A percentile compares a stretch with the other conserved stretches of the same genome.
These are phyloP conservation scores for Onychostoma macrolepis DNA, from an alignment of 2,113 vertebrate genomes.

Conservation along the genomic window DNA sequence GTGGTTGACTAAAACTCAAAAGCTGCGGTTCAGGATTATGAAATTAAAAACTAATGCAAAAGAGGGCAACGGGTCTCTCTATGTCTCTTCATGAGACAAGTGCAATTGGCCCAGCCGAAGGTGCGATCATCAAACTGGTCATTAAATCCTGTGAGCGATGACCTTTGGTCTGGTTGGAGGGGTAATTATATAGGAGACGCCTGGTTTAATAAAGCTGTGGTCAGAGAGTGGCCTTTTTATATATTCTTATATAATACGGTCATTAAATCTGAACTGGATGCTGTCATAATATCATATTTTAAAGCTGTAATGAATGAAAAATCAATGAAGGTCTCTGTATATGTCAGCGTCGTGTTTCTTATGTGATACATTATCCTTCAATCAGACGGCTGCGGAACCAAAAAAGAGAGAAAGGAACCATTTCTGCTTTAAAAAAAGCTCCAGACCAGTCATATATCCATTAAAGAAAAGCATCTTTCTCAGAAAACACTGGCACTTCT, in stretches of 20 bases:
- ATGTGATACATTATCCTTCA: neutral
- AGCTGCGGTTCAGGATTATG: neutral
- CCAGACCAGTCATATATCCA: neutral
- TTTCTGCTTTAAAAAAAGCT: neutral
- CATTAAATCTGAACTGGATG: slow-evolving; percentile 6
- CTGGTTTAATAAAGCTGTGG: neutral
- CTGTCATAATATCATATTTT: neutral
- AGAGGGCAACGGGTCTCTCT: slow-evolving; percentile 5
- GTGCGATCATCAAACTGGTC: slow-evolving; percentile 66
- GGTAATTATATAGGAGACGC: slow-evolving; percentile 63
- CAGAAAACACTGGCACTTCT: neutral
- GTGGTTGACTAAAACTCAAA: neutral
- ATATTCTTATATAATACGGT: slow-evolving; percentile 1
- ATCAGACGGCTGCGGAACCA: neutral
- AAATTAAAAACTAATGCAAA: neutral
- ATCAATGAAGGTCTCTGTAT: neutral
- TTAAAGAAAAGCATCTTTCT: neutral
- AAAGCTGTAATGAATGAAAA: slow-evolving; percentile 9
- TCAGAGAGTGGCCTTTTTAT: neutral
- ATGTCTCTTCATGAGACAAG: slow-evolving; percentile 60
- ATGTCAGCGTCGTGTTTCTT: neutral
- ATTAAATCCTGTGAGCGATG: slow-evolving; percentile 68
- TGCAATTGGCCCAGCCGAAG: slow-evolving; percentile 51
- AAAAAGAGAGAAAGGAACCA: neutral
- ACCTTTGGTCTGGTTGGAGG: slow-evolving; percentile 63